Evolutionary conservation across 2,888 invertebrate genomes (phyloP).

Genomic region (Papilio demoleus): DNA sequence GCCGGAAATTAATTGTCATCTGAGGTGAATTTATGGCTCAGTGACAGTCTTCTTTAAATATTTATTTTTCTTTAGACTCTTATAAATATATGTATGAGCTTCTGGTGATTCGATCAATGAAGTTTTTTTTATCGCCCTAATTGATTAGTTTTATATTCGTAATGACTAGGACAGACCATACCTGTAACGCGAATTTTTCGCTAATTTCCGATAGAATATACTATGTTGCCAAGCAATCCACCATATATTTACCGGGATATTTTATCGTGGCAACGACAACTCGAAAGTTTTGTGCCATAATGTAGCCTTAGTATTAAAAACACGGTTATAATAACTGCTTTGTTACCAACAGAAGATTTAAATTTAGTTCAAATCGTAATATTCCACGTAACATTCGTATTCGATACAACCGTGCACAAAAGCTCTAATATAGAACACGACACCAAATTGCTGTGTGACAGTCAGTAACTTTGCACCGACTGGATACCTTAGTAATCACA

Average conservation of each 20-base stretch:
- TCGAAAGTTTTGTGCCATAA: too few relatives aligned
- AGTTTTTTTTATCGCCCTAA: neutral
- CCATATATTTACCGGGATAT: too few relatives aligned
- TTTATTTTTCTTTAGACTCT: constrained; percentile 27
- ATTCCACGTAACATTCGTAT: neutral
- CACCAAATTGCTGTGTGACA: constrained; percentile 8
- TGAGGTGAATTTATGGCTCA: constrained; percentile 31
- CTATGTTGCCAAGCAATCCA: too few relatives aligned
- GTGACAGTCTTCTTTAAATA: constrained; percentile 21
- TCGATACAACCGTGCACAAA: neutral
- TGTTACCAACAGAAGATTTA: too few relatives aligned
- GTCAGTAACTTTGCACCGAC: constrained; percentile 13
- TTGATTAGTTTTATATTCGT: too few relatives aligned
- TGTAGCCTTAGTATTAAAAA: too few relatives aligned
- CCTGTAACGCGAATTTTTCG: too few relatives aligned
- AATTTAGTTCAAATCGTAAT: neutral
- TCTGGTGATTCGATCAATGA: neutral
- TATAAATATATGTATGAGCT: constrained; percentile 27
- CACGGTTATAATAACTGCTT: too few relatives aligned
- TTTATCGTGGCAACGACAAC: too few relatives aligned
- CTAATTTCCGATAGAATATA: too few relatives aligned
- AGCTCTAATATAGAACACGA: neutral
- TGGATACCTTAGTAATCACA: constrained; percentile 25
- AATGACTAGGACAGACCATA: too few relatives aligned
- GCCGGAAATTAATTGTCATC: constrained; percentile 36